Conservation (phyloP, 2,797 vertebrate species). For the Gouania willdenowi region DNA sequence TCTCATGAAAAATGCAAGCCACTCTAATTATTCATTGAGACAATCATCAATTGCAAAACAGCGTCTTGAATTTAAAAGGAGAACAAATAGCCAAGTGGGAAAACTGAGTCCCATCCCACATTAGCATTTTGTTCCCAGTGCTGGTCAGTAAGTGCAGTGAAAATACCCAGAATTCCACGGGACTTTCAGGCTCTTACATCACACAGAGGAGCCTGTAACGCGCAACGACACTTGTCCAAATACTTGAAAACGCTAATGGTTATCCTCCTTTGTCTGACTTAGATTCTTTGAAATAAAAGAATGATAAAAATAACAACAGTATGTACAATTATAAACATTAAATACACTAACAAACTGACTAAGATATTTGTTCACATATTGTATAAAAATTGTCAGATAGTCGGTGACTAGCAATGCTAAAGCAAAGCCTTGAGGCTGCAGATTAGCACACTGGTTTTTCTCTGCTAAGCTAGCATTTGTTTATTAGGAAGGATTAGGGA, state of each 20-base stretch:
- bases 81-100: constrained; percentile 22
- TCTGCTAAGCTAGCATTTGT: too few species aligned
- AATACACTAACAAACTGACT: too few species aligned
- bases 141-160: constrained; percentile 28
- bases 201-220: constrained; percentile 29
- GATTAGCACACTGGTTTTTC: too few species aligned
- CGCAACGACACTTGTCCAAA: constrained; percentile 54
- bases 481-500: too few species aligned
- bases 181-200: constrained; percentile 48
- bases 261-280: too few species aligned
- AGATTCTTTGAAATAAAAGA: too few species aligned
- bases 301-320: too few species aligned
- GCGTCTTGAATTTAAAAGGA: constrained; percentile 40
- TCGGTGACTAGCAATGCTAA: too few species aligned
- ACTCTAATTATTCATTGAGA: constrained; percentile 58
- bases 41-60: constrained; percentile 61
- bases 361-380: too few species aligned
- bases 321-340: too few species aligned
- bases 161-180: constrained; percentile 33
- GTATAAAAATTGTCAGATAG: too few species aligned
- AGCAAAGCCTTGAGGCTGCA: too few species aligned
- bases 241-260: constrained; percentile 35
- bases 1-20: constrained; percentile 66
- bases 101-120: constrained; percentile 1
- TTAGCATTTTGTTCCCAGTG: constrained; percentile 34